phyloP scores from a whole-genome alignment of 2,888 invertebrate species.

The Pachycephus smyrnensis region DNA sequence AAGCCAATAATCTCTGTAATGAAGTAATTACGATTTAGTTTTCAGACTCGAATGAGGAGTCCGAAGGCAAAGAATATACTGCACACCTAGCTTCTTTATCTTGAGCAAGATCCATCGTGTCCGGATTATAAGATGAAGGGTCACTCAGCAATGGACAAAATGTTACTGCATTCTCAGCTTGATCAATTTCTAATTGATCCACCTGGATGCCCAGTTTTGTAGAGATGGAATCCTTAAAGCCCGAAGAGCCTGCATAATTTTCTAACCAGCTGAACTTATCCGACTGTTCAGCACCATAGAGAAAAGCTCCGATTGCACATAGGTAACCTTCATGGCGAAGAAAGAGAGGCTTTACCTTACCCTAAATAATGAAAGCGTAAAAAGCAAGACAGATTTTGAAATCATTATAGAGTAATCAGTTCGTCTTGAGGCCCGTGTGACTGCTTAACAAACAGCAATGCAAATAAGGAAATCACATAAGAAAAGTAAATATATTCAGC shows the following conservation, averaged over 20 bases:
- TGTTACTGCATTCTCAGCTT: slow-evolving; percentile 69
- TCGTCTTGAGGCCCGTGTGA: not conserved
- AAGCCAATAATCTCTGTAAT: slow-evolving; percentile 85
- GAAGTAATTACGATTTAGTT: slow-evolving; percentile 1
- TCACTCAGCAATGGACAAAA: slow-evolving; percentile 83
- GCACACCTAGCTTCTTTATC: slow-evolving; percentile 83
- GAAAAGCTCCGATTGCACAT: slow-evolving; percentile 78
- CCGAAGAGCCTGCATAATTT: slow-evolving; percentile 77
- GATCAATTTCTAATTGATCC: slow-evolving; percentile 65
- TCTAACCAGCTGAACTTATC: slow-evolving; percentile 76
- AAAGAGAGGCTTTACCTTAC: slow-evolving; percentile 75
- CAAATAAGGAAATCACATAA: slow-evolving; percentile 7
- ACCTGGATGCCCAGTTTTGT: slow-evolving; percentile 62
- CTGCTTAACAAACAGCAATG: slow-evolving; percentile 2
- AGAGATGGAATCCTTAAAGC: slow-evolving; percentile 69
- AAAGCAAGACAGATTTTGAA: slow-evolving; percentile 2
- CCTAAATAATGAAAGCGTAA: slow-evolving; percentile 48
- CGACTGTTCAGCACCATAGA: slow-evolving; percentile 74
- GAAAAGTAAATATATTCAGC: slow-evolving; percentile 14
- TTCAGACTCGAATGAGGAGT: not conserved
- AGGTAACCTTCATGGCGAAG: slow-evolving; percentile 79
- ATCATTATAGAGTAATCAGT: slow-evolving; percentile 1
- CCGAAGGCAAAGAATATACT: not conserved
- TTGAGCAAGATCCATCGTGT: slow-evolving; percentile 89
- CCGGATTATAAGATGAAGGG: slow-evolving; percentile 86